Conservation (phyloP, 2,113 vertebrate genomes). For the Taurulus bubalis region DNA sequence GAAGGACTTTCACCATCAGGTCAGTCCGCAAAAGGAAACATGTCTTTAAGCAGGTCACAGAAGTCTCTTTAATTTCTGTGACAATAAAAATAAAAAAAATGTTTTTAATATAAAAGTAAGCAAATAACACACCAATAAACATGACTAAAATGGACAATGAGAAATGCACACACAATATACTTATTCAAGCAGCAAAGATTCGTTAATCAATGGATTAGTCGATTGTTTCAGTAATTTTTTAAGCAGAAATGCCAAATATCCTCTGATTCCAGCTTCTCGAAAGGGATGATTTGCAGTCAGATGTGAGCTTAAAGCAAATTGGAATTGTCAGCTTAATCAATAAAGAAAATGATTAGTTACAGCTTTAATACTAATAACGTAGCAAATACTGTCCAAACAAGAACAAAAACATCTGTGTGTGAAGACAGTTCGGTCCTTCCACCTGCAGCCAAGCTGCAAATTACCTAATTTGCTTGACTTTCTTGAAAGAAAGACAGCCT, state of each 20-base stretch:
- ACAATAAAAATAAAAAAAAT: no score
- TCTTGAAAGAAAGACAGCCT: background rate
- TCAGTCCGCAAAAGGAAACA: constrained; percentile 31
- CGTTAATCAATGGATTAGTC: background rate
- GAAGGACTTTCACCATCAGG: constrained; percentile 71
- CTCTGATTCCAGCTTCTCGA: background rate
- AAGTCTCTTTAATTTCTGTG: background rate
- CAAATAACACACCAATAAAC: background rate
- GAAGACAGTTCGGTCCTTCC: background rate
- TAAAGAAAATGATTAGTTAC: background rate
- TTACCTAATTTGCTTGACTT: background rate
- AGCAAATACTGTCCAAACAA: background rate
- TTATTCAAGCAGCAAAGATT: background rate
- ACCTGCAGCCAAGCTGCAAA: background rate
- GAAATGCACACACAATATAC: background rate
- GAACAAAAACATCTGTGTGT: background rate
- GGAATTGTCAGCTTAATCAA: background rate
- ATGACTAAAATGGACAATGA: background rate
- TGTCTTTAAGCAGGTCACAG: background rate
- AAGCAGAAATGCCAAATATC: background rate
- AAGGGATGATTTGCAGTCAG: background rate
- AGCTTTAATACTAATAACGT: background rate
- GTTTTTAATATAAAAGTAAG: background rate
- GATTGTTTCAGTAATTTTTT: background rate
- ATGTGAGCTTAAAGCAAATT: background rate